Percentiles rank a stretch among this genome's conserved stretches.
phyloP scores from a whole-genome alignment of 2,797 vertebrate genomes.

The Denticeps clupeoides region DNA sequence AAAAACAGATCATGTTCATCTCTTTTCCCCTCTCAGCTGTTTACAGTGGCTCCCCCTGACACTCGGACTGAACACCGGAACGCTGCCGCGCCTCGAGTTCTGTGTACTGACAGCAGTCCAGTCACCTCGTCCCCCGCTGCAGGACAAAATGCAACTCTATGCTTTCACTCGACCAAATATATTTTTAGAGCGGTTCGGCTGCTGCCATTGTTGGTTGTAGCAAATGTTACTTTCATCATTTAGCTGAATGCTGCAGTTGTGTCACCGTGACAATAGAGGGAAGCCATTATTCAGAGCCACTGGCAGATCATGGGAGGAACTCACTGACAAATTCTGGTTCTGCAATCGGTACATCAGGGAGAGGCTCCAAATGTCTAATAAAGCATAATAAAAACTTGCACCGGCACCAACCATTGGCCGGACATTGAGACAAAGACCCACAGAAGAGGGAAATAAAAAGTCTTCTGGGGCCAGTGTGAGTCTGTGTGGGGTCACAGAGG shows the following conservation, averaged over 20 bases:
- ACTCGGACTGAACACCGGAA: background rate
- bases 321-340: constrained; percentile 30
- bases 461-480: no score
- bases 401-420: no score
- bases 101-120: no score
- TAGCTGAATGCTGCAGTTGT: constrained; percentile 46
- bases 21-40: constrained; percentile 54
- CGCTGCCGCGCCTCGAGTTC: no score
- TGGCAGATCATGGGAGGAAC: constrained; percentile 30
- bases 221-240: constrained; percentile 53
- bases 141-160: constrained; percentile 51
- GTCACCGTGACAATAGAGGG: constrained; percentile 55
- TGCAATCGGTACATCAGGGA: background rate
- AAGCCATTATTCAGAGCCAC: constrained; percentile 57
- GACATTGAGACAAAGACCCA: no score
- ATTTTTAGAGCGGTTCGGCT: constrained; percentile 42
- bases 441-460: no score
- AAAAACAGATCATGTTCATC: constrained; percentile 64
- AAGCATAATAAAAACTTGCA: background rate
- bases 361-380: background rate
- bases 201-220: constrained; percentile 54
- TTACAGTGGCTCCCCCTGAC: constrained; percentile 31
- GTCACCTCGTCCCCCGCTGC: no score
- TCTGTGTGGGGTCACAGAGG: background rate
- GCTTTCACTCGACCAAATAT: constrained; percentile 51